Evolutionary conservation across 2,797 vertebrate species (phyloP).

Genomic region (Mus spretus): DNA sequence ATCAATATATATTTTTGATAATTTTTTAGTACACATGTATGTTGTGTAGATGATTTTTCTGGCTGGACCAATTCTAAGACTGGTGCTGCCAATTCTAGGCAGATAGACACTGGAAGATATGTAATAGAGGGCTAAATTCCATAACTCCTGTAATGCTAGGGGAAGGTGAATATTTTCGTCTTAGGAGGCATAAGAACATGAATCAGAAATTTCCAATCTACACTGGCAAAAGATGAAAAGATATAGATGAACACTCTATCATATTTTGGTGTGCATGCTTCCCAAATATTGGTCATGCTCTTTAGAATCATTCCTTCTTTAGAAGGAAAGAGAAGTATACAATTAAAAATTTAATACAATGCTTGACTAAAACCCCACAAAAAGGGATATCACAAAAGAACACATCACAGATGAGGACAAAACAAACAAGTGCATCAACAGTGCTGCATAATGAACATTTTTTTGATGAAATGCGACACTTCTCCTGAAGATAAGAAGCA

Average conservation of each 20-base stretch:
- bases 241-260: background rate
- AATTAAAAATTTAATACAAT: background rate
- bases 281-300: slow-evolving; percentile 8
- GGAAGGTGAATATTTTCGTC: slow-evolving; percentile 38
- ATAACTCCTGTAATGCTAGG: background rate
- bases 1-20: background rate
- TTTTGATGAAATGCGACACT: background rate
- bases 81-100: background rate
- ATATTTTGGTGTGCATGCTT: background rate
- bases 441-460: background rate
- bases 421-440: background rate
- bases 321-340: background rate
- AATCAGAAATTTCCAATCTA: background rate
- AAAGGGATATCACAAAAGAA: background rate
- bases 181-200: background rate
- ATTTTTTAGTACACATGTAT: background rate
- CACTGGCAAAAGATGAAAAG: slow-evolving; percentile 2
- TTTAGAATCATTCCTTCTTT: background rate
- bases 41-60: slow-evolving; percentile 14
- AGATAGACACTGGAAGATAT: slow-evolving; percentile 18
- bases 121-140: background rate
- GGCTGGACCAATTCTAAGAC: background rate
- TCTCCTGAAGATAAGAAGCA: background rate
- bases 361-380: background rate
- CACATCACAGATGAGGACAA: background rate